Base-by-base conservation (phyloP, 2,113 vertebrate genomes). In the Callaeas wilsoni region DNA sequence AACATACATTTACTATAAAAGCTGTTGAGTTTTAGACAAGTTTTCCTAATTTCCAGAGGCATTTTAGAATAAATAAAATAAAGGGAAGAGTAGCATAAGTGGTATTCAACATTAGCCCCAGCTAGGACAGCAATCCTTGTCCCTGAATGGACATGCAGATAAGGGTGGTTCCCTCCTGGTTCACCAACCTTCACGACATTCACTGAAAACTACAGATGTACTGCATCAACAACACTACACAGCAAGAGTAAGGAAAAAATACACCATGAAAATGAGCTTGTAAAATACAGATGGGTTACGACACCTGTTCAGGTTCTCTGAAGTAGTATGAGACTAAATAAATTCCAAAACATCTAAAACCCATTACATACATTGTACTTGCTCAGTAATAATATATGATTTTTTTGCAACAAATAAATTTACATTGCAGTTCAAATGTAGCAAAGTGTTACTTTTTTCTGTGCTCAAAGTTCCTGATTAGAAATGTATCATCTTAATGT, bases 1-100 rank as follows among this genome's bases (percentile, higher is more conserved):
- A 99, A 99, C 99, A 99, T 98, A 99, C 98, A 99, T 99, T 98
- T 98, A 97, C 98, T 99, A 99, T 98, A 99, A 99, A 99, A 99
- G 98, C 98, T 96, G 97, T 98, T 98, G 98, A 98, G 97, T 98
- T 98, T 98, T 97, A 97, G 98, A 98, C 98, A 98, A 98, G 98
- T 98, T 98, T 97, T 98, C 98, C 98, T 98, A 98, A 97, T 98
- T 97, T 96, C 98, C 98, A 98, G 98, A 98, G 98, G 98, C 98
- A 98, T 98, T 98, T 98, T 98, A 98, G 98, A 99, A 99, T 99
- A 99, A 99, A 99, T 99, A 99, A 98, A 98, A 98, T 97, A 97
- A 97, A 97, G 97, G 98, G 64, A 97, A 98, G 97, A 89, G 97
- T 98, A 98, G 97, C 96, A 71, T 97, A 97, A 97, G 70, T 96